Percentiles rank a stretch among this genome's conserved stretches.
These are phyloP conservation scores for Dermochelys coriacea DNA, from an alignment of 2,797 vertebrate genomes.

Conservation along the genomic window DNA sequence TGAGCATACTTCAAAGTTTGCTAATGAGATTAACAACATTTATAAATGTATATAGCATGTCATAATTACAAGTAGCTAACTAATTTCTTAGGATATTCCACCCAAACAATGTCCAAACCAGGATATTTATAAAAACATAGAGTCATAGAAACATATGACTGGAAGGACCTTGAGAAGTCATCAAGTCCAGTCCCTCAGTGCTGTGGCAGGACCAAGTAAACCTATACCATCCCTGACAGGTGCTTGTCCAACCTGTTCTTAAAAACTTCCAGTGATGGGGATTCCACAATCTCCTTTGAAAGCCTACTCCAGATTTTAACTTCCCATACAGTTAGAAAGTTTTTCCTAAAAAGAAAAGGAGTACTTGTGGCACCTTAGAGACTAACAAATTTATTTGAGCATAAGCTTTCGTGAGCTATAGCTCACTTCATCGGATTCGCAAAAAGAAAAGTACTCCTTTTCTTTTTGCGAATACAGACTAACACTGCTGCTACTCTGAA, in stretches of 20 bases:
- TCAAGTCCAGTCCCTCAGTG: neutral
- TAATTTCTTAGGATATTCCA: slow-evolving; percentile 23
- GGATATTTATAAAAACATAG: slow-evolving; percentile 11
- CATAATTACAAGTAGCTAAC: slow-evolving; percentile 55
- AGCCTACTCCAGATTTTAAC: neutral
- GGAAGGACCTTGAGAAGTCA: neutral
- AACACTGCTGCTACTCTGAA: no score
- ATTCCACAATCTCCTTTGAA: neutral
- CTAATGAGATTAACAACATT: slow-evolving; percentile 48
- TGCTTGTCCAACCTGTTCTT: neutral
- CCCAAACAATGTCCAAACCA: slow-evolving; percentile 19
- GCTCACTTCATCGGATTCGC: no score
- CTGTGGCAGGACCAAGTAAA: neutral
- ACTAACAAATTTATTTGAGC: no score
- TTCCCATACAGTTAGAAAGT: neutral
- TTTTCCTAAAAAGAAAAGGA: no score
- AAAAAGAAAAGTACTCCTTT: no score
- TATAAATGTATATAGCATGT: slow-evolving; percentile 32
- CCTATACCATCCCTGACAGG: neutral
- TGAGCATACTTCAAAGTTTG: slow-evolving; percentile 50
- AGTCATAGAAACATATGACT: neutral
- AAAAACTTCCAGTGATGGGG: neutral
- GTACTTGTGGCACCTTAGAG: no score
- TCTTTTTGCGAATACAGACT: no score
- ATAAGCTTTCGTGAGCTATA: no score